Percentiles rank a stretch among this genome's conserved stretches.
Evolutionary conservation across 2,797 vertebrate species (phyloP).

Genomic region (Falco concolor): DNA sequence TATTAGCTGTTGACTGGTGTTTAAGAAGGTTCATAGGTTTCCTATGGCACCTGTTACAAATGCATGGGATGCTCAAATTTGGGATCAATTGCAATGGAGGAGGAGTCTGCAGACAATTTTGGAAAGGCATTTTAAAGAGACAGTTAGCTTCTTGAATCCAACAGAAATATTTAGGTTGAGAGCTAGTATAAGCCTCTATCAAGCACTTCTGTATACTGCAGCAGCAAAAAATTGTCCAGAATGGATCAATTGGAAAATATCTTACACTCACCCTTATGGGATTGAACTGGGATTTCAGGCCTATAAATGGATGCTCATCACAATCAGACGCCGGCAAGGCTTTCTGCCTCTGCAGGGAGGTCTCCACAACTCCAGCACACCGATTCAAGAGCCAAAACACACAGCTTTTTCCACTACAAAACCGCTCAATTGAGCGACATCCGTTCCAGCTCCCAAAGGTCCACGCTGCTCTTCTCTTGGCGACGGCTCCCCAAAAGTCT

Average conservation of each 20-base stretch:
- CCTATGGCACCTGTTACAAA: background rate
- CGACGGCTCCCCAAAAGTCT: rapidly evolving
- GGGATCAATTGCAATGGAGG: background rate
- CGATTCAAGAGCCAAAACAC: background rate
- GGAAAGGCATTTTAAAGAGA: background rate
- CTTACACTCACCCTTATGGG: background rate
- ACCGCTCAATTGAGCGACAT: rapidly evolving
- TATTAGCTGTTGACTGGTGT: background rate
- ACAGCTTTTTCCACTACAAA: background rate
- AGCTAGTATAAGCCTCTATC: background rate
- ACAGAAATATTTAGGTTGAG: background rate
- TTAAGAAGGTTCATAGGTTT: background rate
- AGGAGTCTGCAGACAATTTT: background rate
- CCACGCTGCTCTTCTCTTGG: background rate
- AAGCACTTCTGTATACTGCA: background rate
- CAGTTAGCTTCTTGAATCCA: background rate
- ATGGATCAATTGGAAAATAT: background rate
- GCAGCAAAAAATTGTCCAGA: background rate
- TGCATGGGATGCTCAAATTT: background rate
- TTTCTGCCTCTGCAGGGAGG: background rate
- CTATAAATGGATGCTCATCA: background rate
- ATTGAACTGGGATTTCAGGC: background rate
- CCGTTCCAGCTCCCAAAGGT: background rate
- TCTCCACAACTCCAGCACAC: background rate
- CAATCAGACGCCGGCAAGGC: background rate